A percentile compares a stretch with the other conserved stretches of the same genome.
Evolutionary conservation across 1,140 invertebrate species (phyloP).

Genomic region (Drosophila burlai): DNA sequence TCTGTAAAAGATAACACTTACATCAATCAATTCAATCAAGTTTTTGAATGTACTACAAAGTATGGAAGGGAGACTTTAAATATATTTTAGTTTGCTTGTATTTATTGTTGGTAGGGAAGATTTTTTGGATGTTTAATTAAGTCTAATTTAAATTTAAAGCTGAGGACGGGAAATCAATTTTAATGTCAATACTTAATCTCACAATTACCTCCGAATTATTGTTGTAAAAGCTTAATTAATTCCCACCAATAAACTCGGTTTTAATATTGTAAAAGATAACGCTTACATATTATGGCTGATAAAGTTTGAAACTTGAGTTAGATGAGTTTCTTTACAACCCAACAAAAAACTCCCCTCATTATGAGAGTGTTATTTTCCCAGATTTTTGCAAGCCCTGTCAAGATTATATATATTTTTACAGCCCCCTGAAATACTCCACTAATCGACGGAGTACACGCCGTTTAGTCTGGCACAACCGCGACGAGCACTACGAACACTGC

Average conservation of each 20-base stretch:
- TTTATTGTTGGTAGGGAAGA: no score
- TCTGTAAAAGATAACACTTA: background rate
- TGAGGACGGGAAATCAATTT: no score
- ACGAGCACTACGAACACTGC: background rate
- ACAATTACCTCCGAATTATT: background rate
- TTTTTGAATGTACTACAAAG: no score
- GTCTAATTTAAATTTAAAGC: background rate
- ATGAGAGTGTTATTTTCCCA: background rate
- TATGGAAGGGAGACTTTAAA: no score
- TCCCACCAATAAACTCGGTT: background rate
- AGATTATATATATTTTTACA: background rate
- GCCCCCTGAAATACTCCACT: slow-evolving; percentile 4
- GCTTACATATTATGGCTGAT: background rate
- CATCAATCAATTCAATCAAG: no score
- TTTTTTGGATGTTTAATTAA: no score
- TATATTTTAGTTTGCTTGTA: no score
- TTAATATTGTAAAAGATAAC: background rate
- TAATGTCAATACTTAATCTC: no score
- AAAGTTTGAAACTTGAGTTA: background rate
- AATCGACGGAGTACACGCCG: slow-evolving; percentile 52
- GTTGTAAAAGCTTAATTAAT: background rate
- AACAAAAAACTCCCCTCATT: no score
- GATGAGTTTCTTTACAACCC: no score
- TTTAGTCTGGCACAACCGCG: slow-evolving; percentile 63
- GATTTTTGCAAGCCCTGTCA: slow-evolving; percentile 1